Percentiles rank a stretch among this genome's conserved stretches.
These are phyloP conservation scores for Sphenopsis melanotis DNA, from an alignment of 2,797 vertebrate genomes.

Conservation along the genomic window DNA sequence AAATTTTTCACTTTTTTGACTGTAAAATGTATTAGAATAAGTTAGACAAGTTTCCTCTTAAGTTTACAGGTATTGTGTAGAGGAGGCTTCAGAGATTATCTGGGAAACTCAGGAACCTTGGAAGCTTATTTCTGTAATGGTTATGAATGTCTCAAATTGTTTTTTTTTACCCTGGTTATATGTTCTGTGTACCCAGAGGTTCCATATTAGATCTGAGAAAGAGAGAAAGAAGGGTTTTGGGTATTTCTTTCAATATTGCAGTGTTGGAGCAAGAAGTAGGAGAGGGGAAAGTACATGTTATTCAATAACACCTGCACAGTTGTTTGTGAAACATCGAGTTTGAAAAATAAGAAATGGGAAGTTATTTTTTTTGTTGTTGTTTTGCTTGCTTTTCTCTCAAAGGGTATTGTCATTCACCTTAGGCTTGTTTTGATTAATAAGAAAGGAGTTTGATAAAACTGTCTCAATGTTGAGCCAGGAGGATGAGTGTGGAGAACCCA, in stretches of 20 bases:
- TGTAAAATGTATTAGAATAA: background rate
- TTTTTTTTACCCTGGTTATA: background rate
- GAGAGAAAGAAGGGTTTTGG: background rate
- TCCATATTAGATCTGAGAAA: background rate
- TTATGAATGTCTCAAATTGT: background rate
- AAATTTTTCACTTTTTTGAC: background rate
- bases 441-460: background rate
- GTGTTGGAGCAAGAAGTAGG: background rate
- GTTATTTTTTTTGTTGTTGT: background rate
- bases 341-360: background rate
- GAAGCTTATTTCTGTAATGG: background rate
- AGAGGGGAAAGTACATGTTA: background rate
- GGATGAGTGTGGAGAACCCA: background rate
- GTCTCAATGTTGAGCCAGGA: background rate
- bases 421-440: background rate
- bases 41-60: background rate
- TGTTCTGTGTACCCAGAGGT: background rate
- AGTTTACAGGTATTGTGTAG: background rate
- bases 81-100: background rate
- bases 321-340: background rate
- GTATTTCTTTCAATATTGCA: background rate
- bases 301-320: background rate
- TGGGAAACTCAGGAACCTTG: background rate
- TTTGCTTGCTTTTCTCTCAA: background rate
- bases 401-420: background rate